phyloP scores from a whole-genome alignment of 2,797 vertebrate species.

The Adrianichthys oophorus region DNA sequence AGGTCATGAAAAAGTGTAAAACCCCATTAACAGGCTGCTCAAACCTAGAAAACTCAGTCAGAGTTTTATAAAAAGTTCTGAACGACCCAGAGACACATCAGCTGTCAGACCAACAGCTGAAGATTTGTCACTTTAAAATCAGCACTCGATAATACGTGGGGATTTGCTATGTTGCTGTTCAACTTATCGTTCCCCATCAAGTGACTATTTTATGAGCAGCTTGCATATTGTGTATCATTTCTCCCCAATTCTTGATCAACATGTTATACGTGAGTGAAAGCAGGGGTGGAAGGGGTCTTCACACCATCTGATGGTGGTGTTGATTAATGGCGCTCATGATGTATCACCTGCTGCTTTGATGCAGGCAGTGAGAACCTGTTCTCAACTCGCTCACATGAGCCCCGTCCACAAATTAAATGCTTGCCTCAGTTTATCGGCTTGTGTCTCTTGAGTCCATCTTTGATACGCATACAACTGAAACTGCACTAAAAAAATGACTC shows the following conservation, averaged over 20 bases:
- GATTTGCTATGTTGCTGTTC: slow-evolving; percentile 38
- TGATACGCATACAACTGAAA: too few relatives aligned
- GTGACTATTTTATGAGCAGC: slow-evolving; percentile 24
- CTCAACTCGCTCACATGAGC: slow-evolving; percentile 76
- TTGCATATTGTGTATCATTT: slow-evolving; percentile 27
- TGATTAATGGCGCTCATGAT: slow-evolving; percentile 82
- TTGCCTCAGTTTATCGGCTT: slow-evolving; percentile 85
- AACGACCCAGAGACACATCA: slow-evolving; percentile 2
- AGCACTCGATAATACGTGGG: slow-evolving; percentile 40
- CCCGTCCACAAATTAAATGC: slow-evolving; percentile 78
- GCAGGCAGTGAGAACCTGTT: slow-evolving; percentile 85
- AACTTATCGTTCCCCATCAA: slow-evolving; percentile 5
- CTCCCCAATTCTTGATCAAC: slow-evolving; percentile 24
- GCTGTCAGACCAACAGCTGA: slow-evolving; percentile 17
- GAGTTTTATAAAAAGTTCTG: background rate
- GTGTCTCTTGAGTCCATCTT: slow-evolving; percentile 63
- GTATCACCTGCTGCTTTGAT: slow-evolving; percentile 86
- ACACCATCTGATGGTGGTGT: slow-evolving; percentile 28
- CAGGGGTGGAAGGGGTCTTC: slow-evolving; percentile 33
- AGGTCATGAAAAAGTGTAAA: too few relatives aligned
- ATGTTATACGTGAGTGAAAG: slow-evolving; percentile 25
- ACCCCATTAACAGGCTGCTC: background rate
- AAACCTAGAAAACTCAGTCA: background rate
- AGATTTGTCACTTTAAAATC: slow-evolving; percentile 45
- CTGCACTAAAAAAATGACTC: too few relatives aligned